Evolutionary conservation across 2,888 invertebrate species (phyloP), one percentile per base, ranked within the genome.

Genomic region (Microctonus aethiopoides): DNA sequence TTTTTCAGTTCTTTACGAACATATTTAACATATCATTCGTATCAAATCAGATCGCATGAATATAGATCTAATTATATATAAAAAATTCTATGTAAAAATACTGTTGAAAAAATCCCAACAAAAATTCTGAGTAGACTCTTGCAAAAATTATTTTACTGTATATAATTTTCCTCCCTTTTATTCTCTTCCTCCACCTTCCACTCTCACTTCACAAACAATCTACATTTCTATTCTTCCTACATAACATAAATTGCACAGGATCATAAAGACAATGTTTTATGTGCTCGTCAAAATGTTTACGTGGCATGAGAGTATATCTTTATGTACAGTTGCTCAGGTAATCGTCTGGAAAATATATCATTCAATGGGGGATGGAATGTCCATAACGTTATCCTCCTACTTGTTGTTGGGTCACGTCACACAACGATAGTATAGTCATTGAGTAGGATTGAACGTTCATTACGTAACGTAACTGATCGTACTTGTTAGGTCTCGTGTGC

Each of bases 321-420:
- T 46, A 46, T 16, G 46, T 46, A 46, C 46, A 57, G 32, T 57
- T 16, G 32, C 20, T 29, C 57, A 39, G 60, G 64, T 62, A 74
- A 72, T 72, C 61, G 74, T 67, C 66, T 72, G 74, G 70, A 74
- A 73, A 73, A 69, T 59, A 60, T 51, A 46, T 68, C 60, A 64
- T 62, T 64, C 41, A 68, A 56, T n/a, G 32, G 46, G 16, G 16
- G 46, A 61, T 62, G 39, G 62, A 65, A 67, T 69, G 56, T 62
- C 46, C 62, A 62, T 64, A 56, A 64, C 39, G 70, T 75, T 69
- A 75, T 75, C 75, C 69, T 57, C 72, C 52, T 67, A 67, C 70
- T 71, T 69, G 72, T 69, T 72, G 75, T 70, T 67, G 20, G 67
- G 68, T 67, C 75, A 75, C 74, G 73, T 74, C 69, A 73, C 66